Evolutionary conservation across 1,140 invertebrate genomes (phyloP).

Genomic region (Arion vulgaris): DNA sequence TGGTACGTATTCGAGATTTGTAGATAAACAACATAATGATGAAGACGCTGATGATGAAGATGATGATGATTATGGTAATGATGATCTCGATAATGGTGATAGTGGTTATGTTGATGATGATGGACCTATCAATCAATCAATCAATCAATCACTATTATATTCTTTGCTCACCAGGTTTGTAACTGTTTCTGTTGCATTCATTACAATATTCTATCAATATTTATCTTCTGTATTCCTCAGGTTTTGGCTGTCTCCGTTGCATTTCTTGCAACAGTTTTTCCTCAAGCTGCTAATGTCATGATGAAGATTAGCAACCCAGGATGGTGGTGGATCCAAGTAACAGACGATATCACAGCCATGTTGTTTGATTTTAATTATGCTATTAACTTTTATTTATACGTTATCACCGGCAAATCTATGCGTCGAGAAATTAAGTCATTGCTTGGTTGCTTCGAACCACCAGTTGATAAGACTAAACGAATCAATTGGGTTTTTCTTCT

Average conservation of each 20-base stretch:
- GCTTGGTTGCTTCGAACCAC: background rate
- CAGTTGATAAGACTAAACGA: too few relatives aligned
- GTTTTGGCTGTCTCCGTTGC: conserved; percentile 37
- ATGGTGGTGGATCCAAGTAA: conserved; percentile 25
- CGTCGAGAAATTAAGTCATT: conserved; percentile 6
- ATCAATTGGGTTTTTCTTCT: background rate
- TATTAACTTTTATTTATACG: conserved; percentile 44
- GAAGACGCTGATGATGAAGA: too few relatives aligned
- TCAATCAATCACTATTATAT: too few relatives aligned
- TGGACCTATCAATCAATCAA: too few relatives aligned
- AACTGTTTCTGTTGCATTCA: too few relatives aligned
- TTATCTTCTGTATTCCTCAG: background rate
- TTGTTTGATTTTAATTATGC: conserved; percentile 42
- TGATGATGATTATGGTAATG: too few relatives aligned
- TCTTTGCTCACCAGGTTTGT: too few relatives aligned
- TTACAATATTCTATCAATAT: too few relatives aligned
- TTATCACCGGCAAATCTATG: conserved; percentile 35
- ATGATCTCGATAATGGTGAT: too few relatives aligned
- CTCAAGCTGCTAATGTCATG: conserved; percentile 28
- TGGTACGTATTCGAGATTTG: background rate
- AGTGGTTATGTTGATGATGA: too few relatives aligned
- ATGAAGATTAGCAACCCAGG: conserved; percentile 20
- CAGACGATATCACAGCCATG: conserved; percentile 33
- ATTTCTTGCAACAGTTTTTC: conserved; percentile 35
- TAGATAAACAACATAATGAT: too few relatives aligned